phyloP scores from a whole-genome alignment of 2,888 invertebrate genomes.

The Callinectes sapidus region DNA sequence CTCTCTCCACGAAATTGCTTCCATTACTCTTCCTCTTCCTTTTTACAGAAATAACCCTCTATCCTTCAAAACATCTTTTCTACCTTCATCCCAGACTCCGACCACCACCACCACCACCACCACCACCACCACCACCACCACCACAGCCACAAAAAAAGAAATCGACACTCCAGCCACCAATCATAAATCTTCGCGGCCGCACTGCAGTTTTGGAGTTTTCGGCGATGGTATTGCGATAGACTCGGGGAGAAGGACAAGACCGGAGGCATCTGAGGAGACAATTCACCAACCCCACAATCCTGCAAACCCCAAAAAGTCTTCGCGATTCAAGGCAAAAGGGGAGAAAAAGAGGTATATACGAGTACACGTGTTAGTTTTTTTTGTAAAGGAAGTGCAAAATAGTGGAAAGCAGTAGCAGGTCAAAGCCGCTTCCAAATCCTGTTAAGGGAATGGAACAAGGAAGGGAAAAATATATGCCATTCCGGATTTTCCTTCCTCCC shows the following conservation, averaged over 20 bases:
- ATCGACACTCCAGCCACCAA: background rate
- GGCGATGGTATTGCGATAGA: background rate
- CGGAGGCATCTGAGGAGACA: background rate
- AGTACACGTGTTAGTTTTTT: background rate
- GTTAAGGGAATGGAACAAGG: constrained; percentile 14
- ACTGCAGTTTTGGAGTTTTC: background rate
- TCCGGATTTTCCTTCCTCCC: background rate
- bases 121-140: background rate
- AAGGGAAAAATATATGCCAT: constrained; percentile 5
- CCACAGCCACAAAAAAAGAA: background rate
- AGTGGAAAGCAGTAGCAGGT: background rate
- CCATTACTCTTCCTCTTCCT: background rate
- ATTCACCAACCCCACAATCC: too few species aligned
- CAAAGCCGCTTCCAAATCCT: background rate
- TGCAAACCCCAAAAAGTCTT: background rate
- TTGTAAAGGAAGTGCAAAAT: background rate
- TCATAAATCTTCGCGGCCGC: background rate
- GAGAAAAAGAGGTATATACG: background rate
- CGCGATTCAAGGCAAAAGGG: background rate
- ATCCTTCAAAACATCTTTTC: constrained; percentile 11
- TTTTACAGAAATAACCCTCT: background rate
- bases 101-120: constrained; percentile 23
- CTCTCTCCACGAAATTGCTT: constrained; percentile 7
- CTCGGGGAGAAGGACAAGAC: background rate
- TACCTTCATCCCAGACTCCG: background rate